phyloP scores from a whole-genome alignment of 2,888 invertebrate genomes.

The Latrodectus hesperus region DNA sequence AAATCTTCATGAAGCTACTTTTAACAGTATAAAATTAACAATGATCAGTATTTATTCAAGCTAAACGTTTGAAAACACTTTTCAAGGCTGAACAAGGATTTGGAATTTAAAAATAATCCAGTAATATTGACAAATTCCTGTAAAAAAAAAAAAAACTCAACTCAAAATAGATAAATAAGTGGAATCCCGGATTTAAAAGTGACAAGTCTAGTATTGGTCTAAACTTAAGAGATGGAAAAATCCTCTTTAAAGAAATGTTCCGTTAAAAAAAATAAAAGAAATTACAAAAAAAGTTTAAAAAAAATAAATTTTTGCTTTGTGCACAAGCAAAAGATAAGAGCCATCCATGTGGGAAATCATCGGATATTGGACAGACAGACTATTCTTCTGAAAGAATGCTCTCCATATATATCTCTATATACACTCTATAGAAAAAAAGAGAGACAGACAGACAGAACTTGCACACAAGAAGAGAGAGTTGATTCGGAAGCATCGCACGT shows the following conservation, averaged over 20 bases:
- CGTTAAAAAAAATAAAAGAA: constrained; percentile 23
- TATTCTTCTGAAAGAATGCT: constrained; percentile 15
- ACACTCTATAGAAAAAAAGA: constrained; percentile 10
- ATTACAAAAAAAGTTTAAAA: constrained; percentile 50
- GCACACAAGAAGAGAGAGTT: constrained; percentile 30
- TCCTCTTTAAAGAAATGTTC: background rate
- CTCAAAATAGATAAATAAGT: too few relatives aligned
- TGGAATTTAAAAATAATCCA: too few relatives aligned
- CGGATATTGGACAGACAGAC: constrained; percentile 66
- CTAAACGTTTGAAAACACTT: too few relatives aligned
- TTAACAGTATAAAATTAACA: too few relatives aligned
- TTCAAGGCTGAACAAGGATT: too few relatives aligned
- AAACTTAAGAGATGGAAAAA: background rate
- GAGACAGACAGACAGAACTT: constrained; percentile 43
- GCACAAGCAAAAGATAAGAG: constrained; percentile 55
- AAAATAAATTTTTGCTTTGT: constrained; percentile 19
- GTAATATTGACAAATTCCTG: too few relatives aligned
- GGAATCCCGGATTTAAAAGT: too few relatives aligned
- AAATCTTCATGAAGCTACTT: too few relatives aligned
- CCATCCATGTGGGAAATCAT: constrained; percentile 62
- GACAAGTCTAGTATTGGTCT: background rate
- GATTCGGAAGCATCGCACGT: constrained; percentile 66
- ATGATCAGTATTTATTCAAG: too few relatives aligned
- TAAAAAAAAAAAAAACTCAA: too few relatives aligned
- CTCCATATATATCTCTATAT: constrained; percentile 2